Conservation (phyloP, 2,113 vertebrate genomes). For the Jacana jacana region DNA sequence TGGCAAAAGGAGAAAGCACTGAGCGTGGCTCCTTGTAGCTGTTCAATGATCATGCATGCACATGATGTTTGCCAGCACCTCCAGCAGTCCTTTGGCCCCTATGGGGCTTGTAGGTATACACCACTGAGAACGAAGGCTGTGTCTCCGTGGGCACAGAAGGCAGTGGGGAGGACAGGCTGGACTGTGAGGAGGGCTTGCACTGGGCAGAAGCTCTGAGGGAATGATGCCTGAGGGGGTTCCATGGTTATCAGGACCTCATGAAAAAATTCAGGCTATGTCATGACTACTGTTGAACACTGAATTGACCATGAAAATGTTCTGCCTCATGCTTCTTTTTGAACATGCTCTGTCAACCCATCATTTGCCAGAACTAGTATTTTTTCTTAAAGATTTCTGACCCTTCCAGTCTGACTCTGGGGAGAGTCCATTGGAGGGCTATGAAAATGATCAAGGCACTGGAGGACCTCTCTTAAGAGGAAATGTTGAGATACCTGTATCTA, state of each 20-base stretch:
- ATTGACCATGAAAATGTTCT: background rate
- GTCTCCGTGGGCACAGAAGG: rapidly evolving
- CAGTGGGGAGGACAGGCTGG: no score
- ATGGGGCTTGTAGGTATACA: rapidly evolving
- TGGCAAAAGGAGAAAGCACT: background rate
- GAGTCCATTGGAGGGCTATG: background rate
- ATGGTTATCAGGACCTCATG: background rate
- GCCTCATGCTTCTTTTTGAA: background rate
- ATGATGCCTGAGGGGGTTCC: rapidly evolving
- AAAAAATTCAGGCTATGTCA: background rate
- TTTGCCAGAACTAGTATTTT: background rate
- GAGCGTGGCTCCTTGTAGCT: rapidly evolving
- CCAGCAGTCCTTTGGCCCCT: background rate
- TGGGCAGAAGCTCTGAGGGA: background rate
- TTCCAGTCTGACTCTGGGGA: background rate
- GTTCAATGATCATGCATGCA: rapidly evolving
- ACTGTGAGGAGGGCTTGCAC: background rate
- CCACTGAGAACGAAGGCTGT: background rate
- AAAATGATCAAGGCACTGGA: background rate
- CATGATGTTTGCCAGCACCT: background rate
- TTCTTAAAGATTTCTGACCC: background rate
- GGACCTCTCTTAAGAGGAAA: background rate
- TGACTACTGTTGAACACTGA: background rate
- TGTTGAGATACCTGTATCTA: background rate
- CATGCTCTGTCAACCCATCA: background rate